A percentile compares a stretch with the other conserved stretches of the same genome.
Evolutionary conservation across 1,140 invertebrate genomes (phyloP).

Genomic region (Orussus abietinus): DNA sequence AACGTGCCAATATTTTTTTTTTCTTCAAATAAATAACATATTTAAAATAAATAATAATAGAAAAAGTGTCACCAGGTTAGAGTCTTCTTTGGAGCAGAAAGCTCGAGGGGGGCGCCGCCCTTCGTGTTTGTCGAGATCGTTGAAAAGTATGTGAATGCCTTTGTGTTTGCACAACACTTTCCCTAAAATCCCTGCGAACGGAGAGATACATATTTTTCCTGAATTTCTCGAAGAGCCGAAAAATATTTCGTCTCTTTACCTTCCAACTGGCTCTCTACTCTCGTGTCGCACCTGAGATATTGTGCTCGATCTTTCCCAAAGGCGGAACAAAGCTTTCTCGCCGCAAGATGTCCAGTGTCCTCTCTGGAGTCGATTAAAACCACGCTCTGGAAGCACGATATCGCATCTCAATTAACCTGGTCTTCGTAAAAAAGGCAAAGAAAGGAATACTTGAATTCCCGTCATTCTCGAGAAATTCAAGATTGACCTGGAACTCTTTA

Average conservation of each 20-base stretch:
- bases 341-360: constrained; percentile 19
- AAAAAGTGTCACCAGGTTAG: not conserved
- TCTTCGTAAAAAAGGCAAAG: not conserved
- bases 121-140: constrained; percentile 15
- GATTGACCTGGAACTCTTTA: too few species aligned
- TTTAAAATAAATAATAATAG: not conserved
- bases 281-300: constrained; percentile 26
- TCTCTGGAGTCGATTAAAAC: constrained; percentile 28
- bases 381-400: constrained; percentile 19
- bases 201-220: not conserved
- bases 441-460: constrained; percentile 42
- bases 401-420: too few species aligned
- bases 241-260: constrained; percentile 16
- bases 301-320: constrained; percentile 26
- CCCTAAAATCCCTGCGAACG: constrained; percentile 12
- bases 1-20: not conserved
- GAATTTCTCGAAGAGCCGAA: not conserved
- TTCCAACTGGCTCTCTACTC: constrained; percentile 22
- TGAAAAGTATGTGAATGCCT: constrained; percentile 19
- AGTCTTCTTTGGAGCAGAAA: not conserved
- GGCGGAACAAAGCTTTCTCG: constrained; percentile 21
- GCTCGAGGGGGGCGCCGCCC: not conserved
- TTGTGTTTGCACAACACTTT: constrained; percentile 8
- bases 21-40: not conserved
- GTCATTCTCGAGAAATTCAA: constrained; percentile 29